These are phyloP conservation scores for Rhynchotus rufescens DNA, from an alignment of 2,797 vertebrate genomes.

Conservation along the genomic window DNA sequence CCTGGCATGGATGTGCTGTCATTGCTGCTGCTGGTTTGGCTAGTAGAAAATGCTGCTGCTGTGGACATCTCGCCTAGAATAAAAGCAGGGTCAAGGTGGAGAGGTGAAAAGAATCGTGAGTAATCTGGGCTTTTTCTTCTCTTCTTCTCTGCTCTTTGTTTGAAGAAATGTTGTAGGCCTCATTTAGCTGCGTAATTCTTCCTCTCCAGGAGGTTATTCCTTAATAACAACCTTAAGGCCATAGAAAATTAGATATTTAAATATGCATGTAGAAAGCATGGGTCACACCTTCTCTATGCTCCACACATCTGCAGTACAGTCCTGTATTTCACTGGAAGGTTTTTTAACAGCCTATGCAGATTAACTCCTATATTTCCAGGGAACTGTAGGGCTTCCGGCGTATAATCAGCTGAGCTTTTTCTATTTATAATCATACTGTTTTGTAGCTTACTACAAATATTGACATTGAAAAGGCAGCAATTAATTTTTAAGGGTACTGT, in stretches of 20 bases:
- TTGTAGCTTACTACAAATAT: neutral
- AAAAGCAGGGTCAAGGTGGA: conserved; percentile 93
- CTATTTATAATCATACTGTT: neutral
- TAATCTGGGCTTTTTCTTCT: conserved; percentile 76
- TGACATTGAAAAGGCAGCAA: neutral
- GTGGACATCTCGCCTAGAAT: conserved; percentile 81
- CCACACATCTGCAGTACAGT: conserved; percentile 61
- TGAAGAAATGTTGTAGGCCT: conserved; percentile 30
- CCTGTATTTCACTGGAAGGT: conserved; percentile 29
- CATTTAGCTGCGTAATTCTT: neutral
- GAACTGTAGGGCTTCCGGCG: neutral
- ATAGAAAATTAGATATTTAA: conserved; percentile 49
- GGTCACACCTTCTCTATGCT: conserved; percentile 61
- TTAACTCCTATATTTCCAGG: conserved; percentile 74
- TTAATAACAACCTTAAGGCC: conserved; percentile 31
- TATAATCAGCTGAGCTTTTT: neutral
- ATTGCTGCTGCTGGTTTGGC: conserved; percentile 83
- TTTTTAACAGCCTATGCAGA: conserved; percentile 10
- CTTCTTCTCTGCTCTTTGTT: conserved; percentile 57
- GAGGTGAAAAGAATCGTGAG: conserved; percentile 96
- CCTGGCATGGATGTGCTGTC: conserved; percentile 84
- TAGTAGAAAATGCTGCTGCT: conserved; percentile 80
- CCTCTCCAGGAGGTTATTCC: conserved; percentile 5
- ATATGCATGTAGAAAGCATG: conserved; percentile 50
- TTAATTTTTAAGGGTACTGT: neutral